These are phyloP conservation scores for Aromia moschata DNA, from an alignment of 2,888 invertebrate genomes.

Conservation along the genomic window DNA sequence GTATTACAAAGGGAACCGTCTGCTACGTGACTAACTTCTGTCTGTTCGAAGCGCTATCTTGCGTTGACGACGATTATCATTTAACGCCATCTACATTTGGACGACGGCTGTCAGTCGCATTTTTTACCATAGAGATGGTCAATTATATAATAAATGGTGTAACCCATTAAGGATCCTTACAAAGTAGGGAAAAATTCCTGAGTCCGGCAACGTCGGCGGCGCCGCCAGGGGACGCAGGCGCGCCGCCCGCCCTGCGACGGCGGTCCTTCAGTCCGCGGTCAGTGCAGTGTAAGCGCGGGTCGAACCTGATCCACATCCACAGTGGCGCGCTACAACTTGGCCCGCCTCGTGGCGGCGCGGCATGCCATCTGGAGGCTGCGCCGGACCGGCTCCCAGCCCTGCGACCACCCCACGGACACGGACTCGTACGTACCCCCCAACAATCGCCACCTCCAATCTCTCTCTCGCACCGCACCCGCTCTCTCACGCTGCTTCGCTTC, in stretches of 20 bases:
- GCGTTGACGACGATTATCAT: too few species aligned
- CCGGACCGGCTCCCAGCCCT: conserved; percentile 61
- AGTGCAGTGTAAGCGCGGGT: conserved; percentile 41
- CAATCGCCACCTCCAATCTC: conserved; percentile 63
- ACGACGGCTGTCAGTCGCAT: too few species aligned
- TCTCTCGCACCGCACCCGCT: too few species aligned
- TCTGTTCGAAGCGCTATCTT: too few species aligned
- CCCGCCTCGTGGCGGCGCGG: conserved; percentile 76
- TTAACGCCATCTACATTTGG: too few species aligned
- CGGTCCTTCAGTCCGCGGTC: conserved; percentile 22
- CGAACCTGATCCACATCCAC: conserved; percentile 57
- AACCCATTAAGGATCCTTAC: too few species aligned
- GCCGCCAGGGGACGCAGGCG: conserved; percentile 26
- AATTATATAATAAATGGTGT: too few species aligned
- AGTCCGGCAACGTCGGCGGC: too few species aligned
- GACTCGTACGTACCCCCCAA: conserved; percentile 61
- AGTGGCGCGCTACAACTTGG: conserved; percentile 76
- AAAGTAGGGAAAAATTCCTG: too few species aligned
- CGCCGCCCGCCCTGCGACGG: conserved; percentile 15
- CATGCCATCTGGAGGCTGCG: conserved; percentile 77
- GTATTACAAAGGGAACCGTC: too few species aligned
- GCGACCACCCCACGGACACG: conserved; percentile 57
- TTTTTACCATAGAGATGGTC: too few species aligned
- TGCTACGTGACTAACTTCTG: too few species aligned
- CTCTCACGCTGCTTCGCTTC: conserved; percentile 22